A percentile compares a stretch with the other conserved stretches of the same genome.
These are phyloP conservation scores for Bombus fervidus DNA, from an alignment of 1,140 invertebrate genomes.

Conservation along the genomic window DNA sequence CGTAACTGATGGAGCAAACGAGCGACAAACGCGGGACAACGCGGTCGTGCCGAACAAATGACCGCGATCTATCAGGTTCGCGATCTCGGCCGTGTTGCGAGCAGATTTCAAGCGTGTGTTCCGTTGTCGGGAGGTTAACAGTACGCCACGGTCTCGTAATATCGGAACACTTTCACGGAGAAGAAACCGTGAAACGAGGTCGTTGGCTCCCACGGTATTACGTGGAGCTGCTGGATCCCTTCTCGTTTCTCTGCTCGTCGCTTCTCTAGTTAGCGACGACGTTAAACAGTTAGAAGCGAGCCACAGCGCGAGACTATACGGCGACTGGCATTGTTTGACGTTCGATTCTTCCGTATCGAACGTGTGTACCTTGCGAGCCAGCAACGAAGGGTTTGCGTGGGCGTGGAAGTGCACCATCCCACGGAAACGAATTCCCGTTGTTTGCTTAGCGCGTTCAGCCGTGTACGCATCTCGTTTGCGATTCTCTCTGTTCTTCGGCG, in stretches of 20 bases:
- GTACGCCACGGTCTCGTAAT: slow-evolving; percentile 58
- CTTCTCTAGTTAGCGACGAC: slow-evolving; percentile 12
- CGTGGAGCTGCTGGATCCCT: slow-evolving; percentile 25
- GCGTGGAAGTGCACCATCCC: slow-evolving; percentile 43
- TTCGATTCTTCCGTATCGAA: slow-evolving; percentile 47
- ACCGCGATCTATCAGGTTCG: slow-evolving; percentile 75
- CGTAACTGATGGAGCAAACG: slow-evolving; percentile 41
- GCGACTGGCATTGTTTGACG: slow-evolving; percentile 47
- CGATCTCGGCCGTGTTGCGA: slow-evolving; percentile 63
- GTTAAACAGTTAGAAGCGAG: slow-evolving; percentile 25
- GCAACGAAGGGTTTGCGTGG: not conserved
- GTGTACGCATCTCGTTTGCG: slow-evolving; percentile 13
- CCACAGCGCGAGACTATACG: not conserved
- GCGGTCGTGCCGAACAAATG: slow-evolving; percentile 75
- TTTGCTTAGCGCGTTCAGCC: slow-evolving; percentile 24
- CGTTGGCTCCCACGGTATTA: slow-evolving; percentile 77
- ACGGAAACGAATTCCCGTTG: slow-evolving; percentile 54
- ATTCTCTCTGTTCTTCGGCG: not conserved
- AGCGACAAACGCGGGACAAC: slow-evolving; percentile 67
- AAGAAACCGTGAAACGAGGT: slow-evolving; percentile 73
- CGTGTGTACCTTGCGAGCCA: not conserved
- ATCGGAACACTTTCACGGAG: slow-evolving; percentile 78
- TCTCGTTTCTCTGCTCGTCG: slow-evolving; percentile 1
- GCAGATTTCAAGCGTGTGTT: slow-evolving; percentile 43
- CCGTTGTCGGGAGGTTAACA: slow-evolving; percentile 34